A percentile compares a stretch with the other conserved stretches of the same genome.
Conservation (phyloP, 2,113 vertebrate species). For the Hirundichthys speculiger region DNA sequence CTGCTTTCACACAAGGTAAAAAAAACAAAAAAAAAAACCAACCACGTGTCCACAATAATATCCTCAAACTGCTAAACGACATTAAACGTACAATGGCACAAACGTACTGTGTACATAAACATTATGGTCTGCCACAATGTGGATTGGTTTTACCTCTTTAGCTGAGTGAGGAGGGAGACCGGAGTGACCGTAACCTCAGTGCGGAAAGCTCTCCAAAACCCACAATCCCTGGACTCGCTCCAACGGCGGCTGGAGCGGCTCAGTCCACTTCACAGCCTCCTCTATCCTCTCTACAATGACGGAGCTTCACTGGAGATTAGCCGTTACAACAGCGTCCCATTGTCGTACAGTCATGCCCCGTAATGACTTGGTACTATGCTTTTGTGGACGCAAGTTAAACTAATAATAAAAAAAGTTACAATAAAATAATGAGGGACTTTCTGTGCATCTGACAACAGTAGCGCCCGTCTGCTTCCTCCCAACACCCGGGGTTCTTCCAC, state of each 20-base stretch:
- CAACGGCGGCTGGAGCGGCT: conserved; percentile 45
- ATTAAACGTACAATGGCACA: not conserved
- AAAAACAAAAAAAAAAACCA: not conserved
- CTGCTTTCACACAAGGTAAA: not conserved
- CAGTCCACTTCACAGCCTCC: conserved; percentile 55
- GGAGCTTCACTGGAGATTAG: conserved; percentile 32
- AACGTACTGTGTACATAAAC: conserved; percentile 38
- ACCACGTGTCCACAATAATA: conserved; percentile 25
- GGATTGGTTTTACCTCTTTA: conserved; percentile 65
- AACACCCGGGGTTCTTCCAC: conserved; percentile 66
- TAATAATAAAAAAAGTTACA: conserved; percentile 71
- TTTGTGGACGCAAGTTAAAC: conserved; percentile 61
- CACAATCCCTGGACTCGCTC: conserved; percentile 73
- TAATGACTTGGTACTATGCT: conserved; percentile 15
- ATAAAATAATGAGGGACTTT: conserved; percentile 64
- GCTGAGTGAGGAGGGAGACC: conserved; percentile 49
- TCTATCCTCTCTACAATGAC: conserved; percentile 41
- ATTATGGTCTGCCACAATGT: conserved; percentile 61
- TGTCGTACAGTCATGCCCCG: conserved; percentile 37
- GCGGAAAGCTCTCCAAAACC: conserved; percentile 67
- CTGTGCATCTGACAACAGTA: conserved; percentile 58
- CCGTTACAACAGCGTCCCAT: conserved; percentile 49
- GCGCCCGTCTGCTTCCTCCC: conserved; percentile 62
- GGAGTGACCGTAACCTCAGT: conserved; percentile 76
- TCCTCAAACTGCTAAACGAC: conserved; percentile 26